Evolutionary conservation across 2,888 invertebrate species (phyloP), one percentile per base, ranked within the genome.

Genomic region (Lissocephala sabroskyi): DNA sequence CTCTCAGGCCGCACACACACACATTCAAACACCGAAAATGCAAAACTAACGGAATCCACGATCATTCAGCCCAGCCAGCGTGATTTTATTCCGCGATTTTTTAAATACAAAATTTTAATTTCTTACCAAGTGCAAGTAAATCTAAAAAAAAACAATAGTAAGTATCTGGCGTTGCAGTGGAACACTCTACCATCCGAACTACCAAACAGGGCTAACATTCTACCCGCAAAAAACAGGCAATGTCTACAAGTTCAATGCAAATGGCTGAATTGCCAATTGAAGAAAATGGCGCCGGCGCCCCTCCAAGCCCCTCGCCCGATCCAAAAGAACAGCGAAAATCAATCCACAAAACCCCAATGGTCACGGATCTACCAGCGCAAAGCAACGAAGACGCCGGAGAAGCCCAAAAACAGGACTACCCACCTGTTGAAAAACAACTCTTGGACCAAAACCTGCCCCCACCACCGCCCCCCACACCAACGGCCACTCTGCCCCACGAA

Each of bases 271-370:
- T 23, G 7, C n/a, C 13, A 17, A 11, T 18, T 13, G 63, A 77
- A 67, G 68, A 79, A 79, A 79, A 78, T 79, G 79, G 79, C 79
- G 79, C 76, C 61, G 79, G 75, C 73, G 78, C 77, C 57, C 18
- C 18, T 29, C 30, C 13, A 13, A 32, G 30, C 1, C 30, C 10
- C 30, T 1, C 4, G 2, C 30, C 10, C 7, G 17, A 23, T 45
- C 33, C 62, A 40, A 57, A 50, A 39, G 51, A 55, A 26, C 56
- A 56, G 49, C 51, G 55, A 11, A 52, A 59, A 49, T 18, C 41
- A 11, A 48, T 56, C 6, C 52, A 41, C 13, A 62, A 56, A 32
- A 53, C 53, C 26, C 46, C 37, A 50, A 59, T 14, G 19, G 55
- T 29, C 41, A 43, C 29, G 23, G n/a, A 43, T 23, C 7, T 16